phyloP scores from a whole-genome alignment of 2,797 vertebrate species.

The Sphenopsis melanotis region DNA sequence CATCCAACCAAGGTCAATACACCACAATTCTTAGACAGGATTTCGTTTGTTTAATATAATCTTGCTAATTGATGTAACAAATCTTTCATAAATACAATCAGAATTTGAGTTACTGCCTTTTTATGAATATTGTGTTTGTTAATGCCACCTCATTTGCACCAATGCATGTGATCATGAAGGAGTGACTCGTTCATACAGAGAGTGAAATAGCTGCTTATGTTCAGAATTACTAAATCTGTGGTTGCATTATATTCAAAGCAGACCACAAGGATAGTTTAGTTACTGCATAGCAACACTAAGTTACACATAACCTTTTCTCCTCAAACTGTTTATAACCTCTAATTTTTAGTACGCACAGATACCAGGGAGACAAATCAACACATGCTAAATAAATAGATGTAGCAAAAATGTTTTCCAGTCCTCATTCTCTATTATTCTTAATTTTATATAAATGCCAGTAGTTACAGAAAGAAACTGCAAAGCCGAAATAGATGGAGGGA shows the following conservation, averaged over 20 bases:
- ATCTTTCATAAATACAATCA: background rate
- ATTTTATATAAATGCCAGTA: background rate
- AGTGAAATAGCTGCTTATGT: background rate
- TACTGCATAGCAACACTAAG: background rate
- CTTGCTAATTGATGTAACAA: background rate
- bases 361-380: background rate
- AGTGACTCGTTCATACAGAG: background rate
- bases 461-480: background rate
- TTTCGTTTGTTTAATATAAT: background rate
- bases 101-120: background rate
- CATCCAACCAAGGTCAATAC: background rate
- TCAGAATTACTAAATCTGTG: background rate
- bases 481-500: background rate
- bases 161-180: background rate
- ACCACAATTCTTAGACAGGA: background rate
- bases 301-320: background rate
- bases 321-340: background rate
- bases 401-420: background rate
- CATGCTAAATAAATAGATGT: background rate
- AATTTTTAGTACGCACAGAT: background rate
- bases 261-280: background rate
- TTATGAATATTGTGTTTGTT: background rate
- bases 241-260: background rate
- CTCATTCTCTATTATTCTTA: background rate
- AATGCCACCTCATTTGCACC: background rate